These are phyloP conservation scores for Diadophis punctatus DNA, from an alignment of 2,113 vertebrate genomes.

Conservation along the genomic window DNA sequence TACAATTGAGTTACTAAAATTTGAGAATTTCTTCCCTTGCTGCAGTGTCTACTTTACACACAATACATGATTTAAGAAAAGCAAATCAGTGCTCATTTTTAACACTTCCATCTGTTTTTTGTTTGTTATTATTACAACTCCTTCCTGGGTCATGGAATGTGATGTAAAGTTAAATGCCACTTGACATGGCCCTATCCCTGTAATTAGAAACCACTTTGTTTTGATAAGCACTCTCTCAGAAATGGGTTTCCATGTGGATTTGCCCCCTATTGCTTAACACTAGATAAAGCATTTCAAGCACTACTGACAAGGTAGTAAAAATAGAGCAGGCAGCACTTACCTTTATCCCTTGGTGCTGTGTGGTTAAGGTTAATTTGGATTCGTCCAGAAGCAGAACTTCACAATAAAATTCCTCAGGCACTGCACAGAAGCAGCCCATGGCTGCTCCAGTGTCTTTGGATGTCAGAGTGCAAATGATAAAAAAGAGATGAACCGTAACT, in stretches of 20 bases:
- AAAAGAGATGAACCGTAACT: not conserved
- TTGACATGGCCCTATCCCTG: not conserved
- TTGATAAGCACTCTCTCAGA: not conserved
- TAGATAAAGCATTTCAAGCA: constrained; percentile 29
- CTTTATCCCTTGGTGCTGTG: constrained; percentile 84
- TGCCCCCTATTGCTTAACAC: not conserved
- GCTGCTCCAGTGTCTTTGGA: constrained; percentile 40
- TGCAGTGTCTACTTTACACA: not conserved
- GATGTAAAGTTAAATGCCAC: not conserved
- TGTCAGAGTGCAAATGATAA: not conserved
- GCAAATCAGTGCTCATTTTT: not conserved
- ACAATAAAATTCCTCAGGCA: constrained; percentile 87
- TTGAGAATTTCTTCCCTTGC: not conserved
- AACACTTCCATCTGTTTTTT: not conserved
- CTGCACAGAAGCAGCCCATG: constrained; percentile 86
- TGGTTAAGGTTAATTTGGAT: constrained; percentile 80
- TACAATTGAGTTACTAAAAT: not conserved
- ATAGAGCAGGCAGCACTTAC: constrained; percentile 55
- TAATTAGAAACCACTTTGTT: constrained; percentile 1
- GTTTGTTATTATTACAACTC: constrained; percentile 6
- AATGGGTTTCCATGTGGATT: not conserved
- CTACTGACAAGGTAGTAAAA: not conserved
- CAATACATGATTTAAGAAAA: not conserved
- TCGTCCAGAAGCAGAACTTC: constrained; percentile 89
- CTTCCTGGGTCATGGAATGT: not conserved